Percentiles rank a stretch among this genome's conserved stretches.
Conservation (phyloP, 35 echinoderm and acorn worm species). For the Lytechinus variegatus region DNA sequence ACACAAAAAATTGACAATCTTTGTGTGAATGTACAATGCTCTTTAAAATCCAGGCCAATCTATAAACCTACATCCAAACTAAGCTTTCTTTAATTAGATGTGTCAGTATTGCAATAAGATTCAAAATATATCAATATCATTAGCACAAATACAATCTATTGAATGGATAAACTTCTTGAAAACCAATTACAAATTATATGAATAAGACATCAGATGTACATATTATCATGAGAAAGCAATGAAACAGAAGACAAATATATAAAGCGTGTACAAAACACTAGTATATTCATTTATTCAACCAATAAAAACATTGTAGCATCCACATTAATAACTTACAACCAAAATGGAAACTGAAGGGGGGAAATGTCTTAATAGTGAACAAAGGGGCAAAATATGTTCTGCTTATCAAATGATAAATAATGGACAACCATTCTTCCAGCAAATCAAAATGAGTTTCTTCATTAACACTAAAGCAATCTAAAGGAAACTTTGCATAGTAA, state of each 20-base stretch:
- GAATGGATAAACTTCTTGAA: background rate
- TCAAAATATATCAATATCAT: background rate
- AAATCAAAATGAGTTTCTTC: too few relatives aligned
- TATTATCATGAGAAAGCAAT: background rate
- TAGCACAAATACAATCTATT: background rate
- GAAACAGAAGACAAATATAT: background rate
- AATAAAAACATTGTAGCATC: background rate
- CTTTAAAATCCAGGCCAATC: slow-evolving; percentile 8
- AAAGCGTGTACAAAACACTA: background rate
- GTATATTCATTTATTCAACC: background rate
- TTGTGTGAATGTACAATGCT: background rate
- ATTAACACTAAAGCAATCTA: too few relatives aligned
- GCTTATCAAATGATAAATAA: too few relatives aligned
- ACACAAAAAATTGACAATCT: background rate
- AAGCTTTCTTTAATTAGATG: background rate
- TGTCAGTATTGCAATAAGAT: background rate
- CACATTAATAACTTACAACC: background rate
- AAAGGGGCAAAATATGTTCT: background rate
- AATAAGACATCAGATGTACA: background rate
- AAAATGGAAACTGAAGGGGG: background rate
- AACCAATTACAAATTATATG: background rate
- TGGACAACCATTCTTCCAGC: too few relatives aligned
- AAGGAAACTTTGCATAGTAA: too few relatives aligned
- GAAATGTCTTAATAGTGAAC: background rate
- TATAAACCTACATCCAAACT: background rate